Evolutionary conservation across 2,113 vertebrate genomes (phyloP).

Genomic region (Sprattus sprattus): DNA sequence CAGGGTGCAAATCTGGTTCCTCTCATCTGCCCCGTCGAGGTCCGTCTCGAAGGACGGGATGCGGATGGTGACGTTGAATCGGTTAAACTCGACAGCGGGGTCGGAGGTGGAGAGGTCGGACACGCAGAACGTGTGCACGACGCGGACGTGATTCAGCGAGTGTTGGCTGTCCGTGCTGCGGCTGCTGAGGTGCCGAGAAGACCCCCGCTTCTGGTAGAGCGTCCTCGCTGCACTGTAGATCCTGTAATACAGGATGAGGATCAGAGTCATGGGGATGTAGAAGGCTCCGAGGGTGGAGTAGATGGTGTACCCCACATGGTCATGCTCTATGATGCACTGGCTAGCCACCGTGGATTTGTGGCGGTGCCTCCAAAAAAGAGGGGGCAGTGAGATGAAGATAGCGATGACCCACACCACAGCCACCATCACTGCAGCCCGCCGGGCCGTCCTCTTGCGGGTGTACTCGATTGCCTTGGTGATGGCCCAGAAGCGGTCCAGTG

Average conservation of each 20-base stretch:
- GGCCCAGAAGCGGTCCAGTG: constrained; percentile 89
- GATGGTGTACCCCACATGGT: constrained; percentile 84
- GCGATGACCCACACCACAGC: constrained; percentile 81
- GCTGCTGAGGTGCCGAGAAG: constrained; percentile 81
- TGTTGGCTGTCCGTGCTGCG: constrained; percentile 81
- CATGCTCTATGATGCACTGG: constrained; percentile 81
- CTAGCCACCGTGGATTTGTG: constrained; percentile 55
- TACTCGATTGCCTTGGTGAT: constrained; percentile 87
- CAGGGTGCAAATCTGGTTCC: constrained; percentile 79
- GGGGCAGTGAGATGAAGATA: constrained; percentile 83
- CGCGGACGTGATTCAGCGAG: constrained; percentile 77
- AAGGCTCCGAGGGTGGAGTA: constrained; percentile 87
- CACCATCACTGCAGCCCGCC: constrained; percentile 78
- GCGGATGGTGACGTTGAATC: constrained; percentile 62
- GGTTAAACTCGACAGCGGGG: constrained; percentile 73
- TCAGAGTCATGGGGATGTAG: constrained; percentile 86
- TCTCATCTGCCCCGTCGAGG: constrained; percentile 67
- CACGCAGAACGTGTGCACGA: constrained; percentile 80
- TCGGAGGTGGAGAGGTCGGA: constrained; percentile 81
- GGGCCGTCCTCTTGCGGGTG: constrained; percentile 77
- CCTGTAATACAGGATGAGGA: constrained; percentile 86
- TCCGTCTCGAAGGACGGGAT: constrained; percentile 73
- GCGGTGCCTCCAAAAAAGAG: constrained; percentile 83
- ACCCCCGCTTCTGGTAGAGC: constrained; percentile 87
- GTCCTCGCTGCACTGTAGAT: constrained; percentile 85